A percentile compares a stretch with the other conserved stretches of the same genome.
phyloP scores from a whole-genome alignment of 2,113 vertebrate genomes.

The Dicerorhinus sumatrensis region DNA sequence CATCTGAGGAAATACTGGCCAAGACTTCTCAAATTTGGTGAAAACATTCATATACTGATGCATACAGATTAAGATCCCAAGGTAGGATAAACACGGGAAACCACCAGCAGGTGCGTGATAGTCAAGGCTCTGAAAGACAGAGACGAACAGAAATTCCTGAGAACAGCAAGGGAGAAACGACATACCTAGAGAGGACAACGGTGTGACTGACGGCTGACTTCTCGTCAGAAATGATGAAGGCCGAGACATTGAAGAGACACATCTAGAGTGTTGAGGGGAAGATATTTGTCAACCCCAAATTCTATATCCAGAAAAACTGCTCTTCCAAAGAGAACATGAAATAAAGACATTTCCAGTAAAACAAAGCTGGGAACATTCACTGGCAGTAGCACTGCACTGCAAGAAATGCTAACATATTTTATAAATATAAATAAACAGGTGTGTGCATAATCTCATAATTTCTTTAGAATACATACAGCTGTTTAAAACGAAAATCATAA shows the following conservation, averaged over 20 bases:
- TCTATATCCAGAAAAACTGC: background rate
- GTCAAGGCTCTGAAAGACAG: fast-evolving
- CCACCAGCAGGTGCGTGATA: fast-evolving
- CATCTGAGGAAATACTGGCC: background rate
- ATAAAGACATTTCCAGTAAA: background rate
- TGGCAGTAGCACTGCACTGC: fast-evolving
- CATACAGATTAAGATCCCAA: fast-evolving
- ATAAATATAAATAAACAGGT: fast-evolving
- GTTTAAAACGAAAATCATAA: background rate
- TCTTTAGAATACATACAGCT: too few relatives aligned
- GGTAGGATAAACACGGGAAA: fast-evolving
- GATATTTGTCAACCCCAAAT: background rate
- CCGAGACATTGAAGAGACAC: fast-evolving
- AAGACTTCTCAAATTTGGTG: fast-evolving
- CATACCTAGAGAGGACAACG: fast-evolving
- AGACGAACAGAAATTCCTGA: background rate
- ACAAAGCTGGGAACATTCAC: background rate
- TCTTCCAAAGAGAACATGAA: background rate
- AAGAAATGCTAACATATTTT: fast-evolving
- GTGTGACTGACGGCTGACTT: fast-evolving
- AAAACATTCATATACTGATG: fast-evolving
- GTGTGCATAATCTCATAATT: fast-evolving
- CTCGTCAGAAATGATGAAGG: background rate
- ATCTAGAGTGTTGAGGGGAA: fast-evolving
- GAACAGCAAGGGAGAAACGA: background rate